Percentiles rank a stretch among this genome's conserved stretches.
phyloP scores from a whole-genome alignment of 2,888 invertebrate species.

The Embidobia sp. region DNA sequence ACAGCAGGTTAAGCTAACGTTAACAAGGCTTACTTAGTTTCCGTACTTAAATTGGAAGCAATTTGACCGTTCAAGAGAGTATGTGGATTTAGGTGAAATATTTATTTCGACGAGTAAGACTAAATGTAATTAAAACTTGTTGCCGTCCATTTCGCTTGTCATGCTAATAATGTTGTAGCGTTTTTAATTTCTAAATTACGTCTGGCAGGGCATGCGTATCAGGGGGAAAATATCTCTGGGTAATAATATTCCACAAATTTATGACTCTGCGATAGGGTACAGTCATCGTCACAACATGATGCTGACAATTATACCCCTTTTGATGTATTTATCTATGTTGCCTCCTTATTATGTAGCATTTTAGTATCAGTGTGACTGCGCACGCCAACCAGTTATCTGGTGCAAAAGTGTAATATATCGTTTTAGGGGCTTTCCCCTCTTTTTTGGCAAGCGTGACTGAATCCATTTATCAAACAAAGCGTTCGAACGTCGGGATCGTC shows the following conservation, averaged over 20 bases:
- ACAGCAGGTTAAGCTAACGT: conserved; percentile 43
- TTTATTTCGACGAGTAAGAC: conserved; percentile 17
- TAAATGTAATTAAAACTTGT: conserved; percentile 34
- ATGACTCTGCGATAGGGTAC: neutral
- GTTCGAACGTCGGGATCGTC: conserved; percentile 61
- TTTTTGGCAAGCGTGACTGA: conserved; percentile 60
- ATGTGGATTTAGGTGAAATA: conserved; percentile 22
- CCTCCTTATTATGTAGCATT: conserved; percentile 48
- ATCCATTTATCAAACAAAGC: conserved; percentile 61
- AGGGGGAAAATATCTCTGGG: no score
- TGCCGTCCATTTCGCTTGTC: neutral
- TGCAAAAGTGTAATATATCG: conserved; percentile 53
- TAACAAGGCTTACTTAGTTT: conserved; percentile 49
- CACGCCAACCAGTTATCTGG: conserved; percentile 40
- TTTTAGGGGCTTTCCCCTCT: conserved; percentile 38
- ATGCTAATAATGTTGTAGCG: conserved; percentile 3
- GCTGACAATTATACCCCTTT: conserved; percentile 27
- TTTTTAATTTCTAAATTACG: no score
- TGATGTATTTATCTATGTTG: conserved; percentile 23
- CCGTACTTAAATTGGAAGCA: conserved; percentile 38
- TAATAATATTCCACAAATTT: neutral
- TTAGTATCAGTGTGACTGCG: conserved; percentile 37
- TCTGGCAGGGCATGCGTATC: no score
- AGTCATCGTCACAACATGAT: no score
- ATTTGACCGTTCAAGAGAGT: conserved; percentile 31